Evolutionary conservation across 2,888 invertebrate species (phyloP), one percentile per base, ranked within the genome.

Genomic region (Dromius quadrimaculatus): DNA sequence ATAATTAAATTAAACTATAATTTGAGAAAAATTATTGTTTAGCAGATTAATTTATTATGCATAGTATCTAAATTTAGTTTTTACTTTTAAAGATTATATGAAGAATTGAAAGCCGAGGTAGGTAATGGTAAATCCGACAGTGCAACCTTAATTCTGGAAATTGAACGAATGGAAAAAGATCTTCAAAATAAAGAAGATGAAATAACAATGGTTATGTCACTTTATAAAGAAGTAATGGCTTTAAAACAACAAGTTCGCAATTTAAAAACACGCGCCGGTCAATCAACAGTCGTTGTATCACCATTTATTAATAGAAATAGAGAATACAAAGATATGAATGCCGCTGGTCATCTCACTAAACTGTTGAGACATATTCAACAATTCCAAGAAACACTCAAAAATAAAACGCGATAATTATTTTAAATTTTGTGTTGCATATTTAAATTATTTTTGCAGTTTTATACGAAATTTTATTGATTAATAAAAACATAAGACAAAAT

Each of bases 201-300:
- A 74, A 83, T 83, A 2, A 79, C 78, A 8, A 82, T 82, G 79
- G 82, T 83, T 15, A 81, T 83, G 81, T 74, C 78, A 1, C 73
- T 83, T 15, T 83, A 81, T 71, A 81, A 80, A 41, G 83, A 83
- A 74, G 82, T 84, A n/a, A 45, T 81, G 45, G 80, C 81, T 2
- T 73, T 82, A 47, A 83, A 83, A 73, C 78, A 81, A 50, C 82
- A 83, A 75, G 79, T 82, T 4, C 81, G 77, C 73, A 72, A 72
- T 9, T 73, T 82, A 63, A 80, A 79, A 72, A 77, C 79, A 57
- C 77, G 76, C 22, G 74, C 76, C 1, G 79, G 80, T 65, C 74
- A 78, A 57, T 76, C 76, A 1, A 76, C 77, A 3, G 61, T 78
- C 9, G 71, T 76, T 9, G 43, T 74, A n/a, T 66, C 38, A 20